phyloP scores from a whole-genome alignment of 2,888 invertebrate species.

The Oegoconia quadripuncta region DNA sequence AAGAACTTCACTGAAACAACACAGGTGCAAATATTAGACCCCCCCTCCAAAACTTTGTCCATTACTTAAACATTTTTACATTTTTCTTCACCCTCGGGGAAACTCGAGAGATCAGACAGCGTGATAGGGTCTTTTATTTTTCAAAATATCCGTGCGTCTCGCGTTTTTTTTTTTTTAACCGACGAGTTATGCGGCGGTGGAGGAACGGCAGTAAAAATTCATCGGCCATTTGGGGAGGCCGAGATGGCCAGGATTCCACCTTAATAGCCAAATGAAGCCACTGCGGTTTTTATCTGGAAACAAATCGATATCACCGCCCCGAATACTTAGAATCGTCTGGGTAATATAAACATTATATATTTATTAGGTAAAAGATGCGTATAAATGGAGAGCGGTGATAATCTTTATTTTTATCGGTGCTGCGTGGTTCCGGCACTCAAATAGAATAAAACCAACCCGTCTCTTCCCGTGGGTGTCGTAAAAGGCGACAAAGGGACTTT shows the following conservation, averaged over 20 bases:
- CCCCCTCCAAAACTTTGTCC: too few species aligned
- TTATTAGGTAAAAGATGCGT: too few species aligned
- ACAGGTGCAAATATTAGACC: too few species aligned
- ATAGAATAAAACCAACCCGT: too few species aligned
- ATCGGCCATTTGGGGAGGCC: constrained; percentile 41
- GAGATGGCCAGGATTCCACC: constrained; percentile 35
- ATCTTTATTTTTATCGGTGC: too few species aligned
- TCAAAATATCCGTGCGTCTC: constrained; percentile 21
- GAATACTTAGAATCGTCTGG: neutral
- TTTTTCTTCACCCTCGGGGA: neutral
- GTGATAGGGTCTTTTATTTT: constrained; percentile 28
- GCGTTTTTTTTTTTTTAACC: constrained; percentile 36
- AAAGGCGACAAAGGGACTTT: too few species aligned
- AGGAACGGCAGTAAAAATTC: constrained; percentile 51
- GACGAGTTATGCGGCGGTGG: constrained; percentile 39
- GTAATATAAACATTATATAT: neutral
- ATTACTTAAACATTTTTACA: neutral
- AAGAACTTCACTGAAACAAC: too few species aligned
- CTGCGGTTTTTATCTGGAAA: constrained; percentile 28
- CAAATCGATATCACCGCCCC: constrained; percentile 3
- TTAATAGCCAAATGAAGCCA: constrained; percentile 43
- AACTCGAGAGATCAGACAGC: constrained; percentile 3
- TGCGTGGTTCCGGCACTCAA: too few species aligned
- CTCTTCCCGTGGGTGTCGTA: too few species aligned
- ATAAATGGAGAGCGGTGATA: too few species aligned